A percentile compares a stretch with the other conserved stretches of the same genome.
phyloP scores from a whole-genome alignment of 2,888 invertebrate species.

The Galeruca laticollis region DNA sequence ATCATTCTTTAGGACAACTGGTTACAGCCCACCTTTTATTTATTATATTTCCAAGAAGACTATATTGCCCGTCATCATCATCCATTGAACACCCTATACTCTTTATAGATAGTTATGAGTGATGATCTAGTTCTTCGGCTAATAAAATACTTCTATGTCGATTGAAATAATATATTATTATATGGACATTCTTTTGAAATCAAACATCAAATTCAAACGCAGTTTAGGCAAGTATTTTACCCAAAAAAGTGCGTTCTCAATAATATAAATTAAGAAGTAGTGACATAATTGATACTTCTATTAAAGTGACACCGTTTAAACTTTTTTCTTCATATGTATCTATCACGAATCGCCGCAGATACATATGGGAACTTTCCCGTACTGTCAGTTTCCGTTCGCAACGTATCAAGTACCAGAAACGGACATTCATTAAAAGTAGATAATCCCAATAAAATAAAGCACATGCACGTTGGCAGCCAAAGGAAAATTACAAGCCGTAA shows the following conservation, averaged over 20 bases:
- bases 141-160: no score
- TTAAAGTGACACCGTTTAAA: neutral
- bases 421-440: constrained; percentile 36
- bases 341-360: constrained; percentile 9
- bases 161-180: no score
- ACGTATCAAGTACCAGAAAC: constrained; percentile 3
- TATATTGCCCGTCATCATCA: no score
- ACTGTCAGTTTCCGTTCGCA: constrained; percentile 20
- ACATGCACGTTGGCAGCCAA: constrained; percentile 35
- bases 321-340: constrained; percentile 2
- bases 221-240: no score
- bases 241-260: neutral
- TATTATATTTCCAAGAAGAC: no score
- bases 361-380: constrained; percentile 27
- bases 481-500: constrained; percentile 38
- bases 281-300: neutral
- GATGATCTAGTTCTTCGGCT: no score
- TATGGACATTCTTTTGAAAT: no score
- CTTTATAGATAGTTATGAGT: no score
- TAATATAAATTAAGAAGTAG: neutral
- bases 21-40: no score
- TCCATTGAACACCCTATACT: no score
- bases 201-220: no score
- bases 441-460: constrained; percentile 36
- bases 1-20: no score